Percentiles rank a stretch among this genome's conserved stretches.
Evolutionary conservation across 2,888 invertebrate species (phyloP).

Genomic region (Coelopa pilipes): DNA sequence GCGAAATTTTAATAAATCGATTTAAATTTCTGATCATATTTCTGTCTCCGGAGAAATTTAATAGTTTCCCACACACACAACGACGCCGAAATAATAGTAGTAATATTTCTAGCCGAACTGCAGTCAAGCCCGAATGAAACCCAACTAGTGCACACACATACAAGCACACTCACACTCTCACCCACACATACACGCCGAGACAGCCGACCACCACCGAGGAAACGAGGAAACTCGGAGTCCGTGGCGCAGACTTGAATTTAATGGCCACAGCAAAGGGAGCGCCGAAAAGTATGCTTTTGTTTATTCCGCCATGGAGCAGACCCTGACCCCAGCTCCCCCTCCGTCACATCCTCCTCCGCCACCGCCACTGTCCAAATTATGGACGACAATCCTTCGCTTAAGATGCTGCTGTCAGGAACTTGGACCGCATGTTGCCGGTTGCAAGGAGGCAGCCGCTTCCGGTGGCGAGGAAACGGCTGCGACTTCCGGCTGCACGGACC

Average conservation of each 20-base stretch:
- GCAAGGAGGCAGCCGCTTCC: neutral
- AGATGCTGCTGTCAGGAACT: conserved; percentile 22
- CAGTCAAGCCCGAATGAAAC: neutral
- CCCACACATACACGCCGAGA: neutral
- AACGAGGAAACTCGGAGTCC: too few species aligned
- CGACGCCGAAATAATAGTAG: conserved; percentile 6
- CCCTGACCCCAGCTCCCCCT: neutral
- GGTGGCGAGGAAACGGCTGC: conserved; percentile 19
- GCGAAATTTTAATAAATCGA: conserved; percentile 61
- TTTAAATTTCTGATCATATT: conserved; percentile 63
- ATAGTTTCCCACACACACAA: conserved; percentile 50
- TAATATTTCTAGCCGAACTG: conserved; percentile 23
- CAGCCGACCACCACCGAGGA: neutral
- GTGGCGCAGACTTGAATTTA: conserved; percentile 11
- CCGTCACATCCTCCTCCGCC: neutral
- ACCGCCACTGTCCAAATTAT: conserved; percentile 8
- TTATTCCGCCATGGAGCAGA: conserved; percentile 2
- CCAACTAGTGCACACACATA: conserved; percentile 4
- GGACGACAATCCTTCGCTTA: conserved; percentile 22
- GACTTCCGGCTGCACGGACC: conserved; percentile 32
- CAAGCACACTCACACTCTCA: too few species aligned
- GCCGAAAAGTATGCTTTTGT: conserved; percentile 20
- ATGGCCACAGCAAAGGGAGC: conserved; percentile 17
- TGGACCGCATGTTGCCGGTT: conserved; percentile 30
- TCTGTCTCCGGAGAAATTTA: conserved; percentile 59